These are phyloP conservation scores for Laticauda laticaudata DNA, from an alignment of 2,113 vertebrate species.

Conservation along the genomic window DNA sequence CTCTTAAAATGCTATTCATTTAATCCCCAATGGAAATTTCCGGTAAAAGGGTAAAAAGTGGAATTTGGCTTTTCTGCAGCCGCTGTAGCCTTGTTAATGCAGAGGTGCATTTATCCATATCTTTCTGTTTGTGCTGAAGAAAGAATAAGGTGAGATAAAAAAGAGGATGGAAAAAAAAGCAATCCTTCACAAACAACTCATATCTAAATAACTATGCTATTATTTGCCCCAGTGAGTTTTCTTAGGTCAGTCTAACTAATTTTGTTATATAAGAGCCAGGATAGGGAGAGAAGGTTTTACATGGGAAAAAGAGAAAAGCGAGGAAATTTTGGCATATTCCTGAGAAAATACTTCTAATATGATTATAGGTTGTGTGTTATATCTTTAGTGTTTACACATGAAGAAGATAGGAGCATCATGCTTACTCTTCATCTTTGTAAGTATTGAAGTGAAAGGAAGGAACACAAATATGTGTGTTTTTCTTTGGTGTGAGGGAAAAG, in stretches of 20 bases:
- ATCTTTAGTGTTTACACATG: background rate
- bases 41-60: background rate
- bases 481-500: background rate
- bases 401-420: background rate
- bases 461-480: background rate
- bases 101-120: slow-evolving; percentile 3
- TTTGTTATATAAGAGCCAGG: background rate
- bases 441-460: background rate
- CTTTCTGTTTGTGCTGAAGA: slow-evolving; percentile 18
- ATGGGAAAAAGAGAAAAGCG: background rate
- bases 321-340: background rate
- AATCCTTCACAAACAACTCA: slow-evolving; percentile 7
- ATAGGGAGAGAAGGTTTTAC: background rate
- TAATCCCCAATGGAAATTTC: background rate
- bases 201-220: slow-evolving; percentile 14
- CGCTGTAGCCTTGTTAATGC: background rate
- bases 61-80: background rate
- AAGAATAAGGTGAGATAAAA: slow-evolving; percentile 25
- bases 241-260: slow-evolving; percentile 19
- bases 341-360: background rate
- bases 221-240: background rate
- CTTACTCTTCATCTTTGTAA: background rate
- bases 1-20: background rate
- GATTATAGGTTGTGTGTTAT: background rate
- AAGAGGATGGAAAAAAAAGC: background rate